These are phyloP conservation scores for Lithophane socia DNA, from an alignment of 2,888 invertebrate genomes.

Conservation along the genomic window DNA sequence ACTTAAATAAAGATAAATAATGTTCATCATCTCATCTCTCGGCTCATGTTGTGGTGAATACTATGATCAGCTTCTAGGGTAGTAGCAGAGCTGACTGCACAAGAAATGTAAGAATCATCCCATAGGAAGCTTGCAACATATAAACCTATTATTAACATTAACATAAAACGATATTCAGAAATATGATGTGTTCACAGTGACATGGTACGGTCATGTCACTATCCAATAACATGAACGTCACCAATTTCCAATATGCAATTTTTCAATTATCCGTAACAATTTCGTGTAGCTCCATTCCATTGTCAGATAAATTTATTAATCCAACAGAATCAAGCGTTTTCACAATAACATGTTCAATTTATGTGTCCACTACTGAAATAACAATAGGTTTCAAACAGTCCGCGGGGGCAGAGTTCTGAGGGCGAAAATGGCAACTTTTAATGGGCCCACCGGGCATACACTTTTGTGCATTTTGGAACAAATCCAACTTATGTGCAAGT, in stretches of 20 bases:
- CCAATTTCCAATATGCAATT: slow-evolving; percentile 40
- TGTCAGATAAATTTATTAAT: slow-evolving; percentile 67
- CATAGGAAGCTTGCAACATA: background rate
- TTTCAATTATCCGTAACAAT: slow-evolving; percentile 50
- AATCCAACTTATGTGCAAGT: slow-evolving; percentile 72
- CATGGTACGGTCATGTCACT: slow-evolving; percentile 21
- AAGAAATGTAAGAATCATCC: background rate
- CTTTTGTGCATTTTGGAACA: slow-evolving; percentile 75
- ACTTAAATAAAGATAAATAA: background rate
- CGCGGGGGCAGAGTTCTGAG: slow-evolving; percentile 70
- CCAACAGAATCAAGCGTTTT: slow-evolving; percentile 65
- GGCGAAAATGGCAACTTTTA: slow-evolving; percentile 80
- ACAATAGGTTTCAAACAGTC: slow-evolving; percentile 75
- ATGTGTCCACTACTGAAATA: slow-evolving; percentile 73
- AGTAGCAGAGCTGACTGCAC: background rate
- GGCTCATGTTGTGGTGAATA: background rate
- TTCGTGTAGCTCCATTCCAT: slow-evolving; percentile 58
- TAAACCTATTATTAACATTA: background rate
- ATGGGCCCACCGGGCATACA: slow-evolving; percentile 80
- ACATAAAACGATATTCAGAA: slow-evolving; percentile 16
- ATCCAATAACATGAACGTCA: slow-evolving; percentile 12
- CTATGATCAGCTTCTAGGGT: too few species aligned
- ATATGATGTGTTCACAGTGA: slow-evolving; percentile 5
- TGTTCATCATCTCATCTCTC: background rate
- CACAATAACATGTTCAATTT: slow-evolving; percentile 72